These are phyloP conservation scores for Sinella curviseta DNA, from an alignment of 1,140 invertebrate genomes.

Conservation along the genomic window DNA sequence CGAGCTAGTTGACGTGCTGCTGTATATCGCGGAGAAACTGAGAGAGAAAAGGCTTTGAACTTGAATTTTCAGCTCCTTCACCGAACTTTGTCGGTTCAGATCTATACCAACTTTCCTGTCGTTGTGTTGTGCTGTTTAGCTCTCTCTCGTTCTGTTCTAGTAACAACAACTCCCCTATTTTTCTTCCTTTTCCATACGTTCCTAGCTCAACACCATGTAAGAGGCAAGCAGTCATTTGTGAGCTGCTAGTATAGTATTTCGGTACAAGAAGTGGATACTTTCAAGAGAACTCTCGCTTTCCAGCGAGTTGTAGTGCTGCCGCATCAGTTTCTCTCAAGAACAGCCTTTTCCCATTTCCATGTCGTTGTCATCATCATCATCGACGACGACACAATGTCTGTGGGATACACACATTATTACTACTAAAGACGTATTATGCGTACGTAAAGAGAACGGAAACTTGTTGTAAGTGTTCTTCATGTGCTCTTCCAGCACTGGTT, in stretches of 20 bases:
- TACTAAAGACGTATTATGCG: not conserved
- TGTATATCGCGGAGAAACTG: not conserved
- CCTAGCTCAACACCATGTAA: too few relatives aligned
- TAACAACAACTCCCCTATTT: not conserved
- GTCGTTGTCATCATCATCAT: not conserved
- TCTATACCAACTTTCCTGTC: not conserved
- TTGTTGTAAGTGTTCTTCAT: not conserved
- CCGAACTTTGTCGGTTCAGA: slow-evolving; percentile 4
- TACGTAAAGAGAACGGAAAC: not conserved
- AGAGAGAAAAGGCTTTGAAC: slow-evolving; percentile 6
- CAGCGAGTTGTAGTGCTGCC: not conserved
- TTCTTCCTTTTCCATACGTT: not conserved
- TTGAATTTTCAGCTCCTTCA: slow-evolving; percentile 4
- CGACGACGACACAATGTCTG: slow-evolving; percentile 3
- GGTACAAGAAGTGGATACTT: not conserved
- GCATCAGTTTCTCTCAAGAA: not conserved
- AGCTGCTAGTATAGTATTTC: too few relatives aligned
- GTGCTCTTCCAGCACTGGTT: not conserved
- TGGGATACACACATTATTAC: not conserved
- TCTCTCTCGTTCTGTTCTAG: not conserved
- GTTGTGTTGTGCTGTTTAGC: not conserved
- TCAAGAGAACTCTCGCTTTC: not conserved
- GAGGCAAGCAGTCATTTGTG: too few relatives aligned
- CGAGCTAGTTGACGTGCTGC: not conserved
- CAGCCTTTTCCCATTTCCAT: not conserved